Conservation (phyloP, 2,797 vertebrate genomes). For the Megalops cyprinoides region DNA sequence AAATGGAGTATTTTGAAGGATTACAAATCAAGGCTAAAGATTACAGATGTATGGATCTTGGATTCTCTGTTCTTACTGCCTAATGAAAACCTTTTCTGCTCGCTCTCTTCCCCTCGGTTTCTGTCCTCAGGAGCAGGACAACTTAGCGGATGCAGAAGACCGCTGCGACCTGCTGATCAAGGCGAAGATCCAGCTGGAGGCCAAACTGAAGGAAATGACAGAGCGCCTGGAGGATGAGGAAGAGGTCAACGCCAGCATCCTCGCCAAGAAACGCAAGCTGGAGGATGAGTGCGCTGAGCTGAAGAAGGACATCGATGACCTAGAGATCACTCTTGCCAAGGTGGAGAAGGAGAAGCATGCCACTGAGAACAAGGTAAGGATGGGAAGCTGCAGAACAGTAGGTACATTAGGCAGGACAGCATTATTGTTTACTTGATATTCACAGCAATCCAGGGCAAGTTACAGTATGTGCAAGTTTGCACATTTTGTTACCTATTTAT, state of each 20-base stretch:
- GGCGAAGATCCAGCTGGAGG: constrained; percentile 90
- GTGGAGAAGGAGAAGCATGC: constrained; percentile 93
- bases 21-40: background rate
- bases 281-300: constrained; percentile 91
- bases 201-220: constrained; percentile 85
- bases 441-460: too few relatives aligned
- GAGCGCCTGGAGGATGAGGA: constrained; percentile 92
- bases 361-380: constrained; percentile 86
- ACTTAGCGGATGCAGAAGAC: constrained; percentile 89
- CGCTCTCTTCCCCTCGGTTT: background rate
- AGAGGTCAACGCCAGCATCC: constrained; percentile 83
- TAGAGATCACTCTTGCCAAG: constrained; percentile 90
- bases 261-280: constrained; percentile 86
- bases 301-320: constrained; percentile 93
- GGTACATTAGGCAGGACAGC: too few relatives aligned
- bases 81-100: background rate
- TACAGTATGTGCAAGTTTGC: too few relatives aligned
- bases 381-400: background rate
- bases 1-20: background rate
- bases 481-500: too few relatives aligned
- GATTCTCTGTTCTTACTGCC: background rate
- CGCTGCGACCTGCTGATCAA: constrained; percentile 93
- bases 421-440: too few relatives aligned
- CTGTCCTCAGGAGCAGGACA: constrained; percentile 85
- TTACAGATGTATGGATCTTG: background rate